These are phyloP conservation scores for Chionoecetes opilio DNA, from an alignment of 1,140 invertebrate genomes.

Conservation along the genomic window DNA sequence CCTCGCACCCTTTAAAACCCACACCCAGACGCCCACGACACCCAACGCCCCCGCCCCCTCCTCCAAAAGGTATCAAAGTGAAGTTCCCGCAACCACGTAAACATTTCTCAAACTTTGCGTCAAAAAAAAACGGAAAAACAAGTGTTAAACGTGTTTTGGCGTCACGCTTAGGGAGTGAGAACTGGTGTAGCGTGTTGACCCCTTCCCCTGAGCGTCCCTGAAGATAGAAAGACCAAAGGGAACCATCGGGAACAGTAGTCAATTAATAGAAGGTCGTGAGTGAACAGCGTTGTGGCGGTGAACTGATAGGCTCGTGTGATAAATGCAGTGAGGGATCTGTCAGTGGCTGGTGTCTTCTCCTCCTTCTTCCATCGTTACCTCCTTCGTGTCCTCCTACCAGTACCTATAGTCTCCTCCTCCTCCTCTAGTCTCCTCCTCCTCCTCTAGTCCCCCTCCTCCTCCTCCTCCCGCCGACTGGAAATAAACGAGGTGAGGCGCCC, in stretches of 20 bases:
- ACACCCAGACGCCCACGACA: not conserved
- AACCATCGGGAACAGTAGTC: conserved; percentile 23
- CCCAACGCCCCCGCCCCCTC: not conserved
- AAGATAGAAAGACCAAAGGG: not conserved
- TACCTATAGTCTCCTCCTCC: not conserved
- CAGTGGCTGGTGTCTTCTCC: not conserved
- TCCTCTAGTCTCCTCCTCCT: not conserved
- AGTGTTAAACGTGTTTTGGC: not conserved
- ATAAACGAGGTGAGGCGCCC: conserved; percentile 42
- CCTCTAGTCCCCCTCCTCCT: not conserved
- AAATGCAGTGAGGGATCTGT: conserved; percentile 13
- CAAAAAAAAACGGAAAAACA: not conserved
- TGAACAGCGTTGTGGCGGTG: not conserved
- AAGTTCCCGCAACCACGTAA: not conserved
- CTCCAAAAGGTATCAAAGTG: not conserved
- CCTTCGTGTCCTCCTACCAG: not conserved
- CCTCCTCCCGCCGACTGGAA: not conserved
- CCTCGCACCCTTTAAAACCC: not conserved
- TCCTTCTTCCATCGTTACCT: not conserved
- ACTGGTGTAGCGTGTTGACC: not conserved
- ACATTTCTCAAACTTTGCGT: not conserved
- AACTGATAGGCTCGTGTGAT: conserved; percentile 12
- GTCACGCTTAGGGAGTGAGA: not conserved
- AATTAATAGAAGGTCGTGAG: not conserved
- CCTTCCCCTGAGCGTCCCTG: not conserved